phyloP scores from a whole-genome alignment of 2,797 vertebrate species.

The Amblyopsis hoosieri region DNA sequence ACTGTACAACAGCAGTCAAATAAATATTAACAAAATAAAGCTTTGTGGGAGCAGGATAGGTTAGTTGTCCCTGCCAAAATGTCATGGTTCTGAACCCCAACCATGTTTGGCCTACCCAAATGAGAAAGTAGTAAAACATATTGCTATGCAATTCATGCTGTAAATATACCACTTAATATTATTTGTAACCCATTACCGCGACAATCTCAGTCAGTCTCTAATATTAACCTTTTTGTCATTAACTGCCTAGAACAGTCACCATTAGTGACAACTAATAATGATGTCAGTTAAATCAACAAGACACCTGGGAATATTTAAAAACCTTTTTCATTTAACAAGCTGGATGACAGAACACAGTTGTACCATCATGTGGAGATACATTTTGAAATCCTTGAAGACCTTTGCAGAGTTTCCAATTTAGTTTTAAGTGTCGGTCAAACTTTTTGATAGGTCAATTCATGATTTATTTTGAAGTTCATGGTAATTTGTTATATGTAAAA shows the following conservation, averaged over 20 bases:
- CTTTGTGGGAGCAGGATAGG: no score
- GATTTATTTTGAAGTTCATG: constrained; percentile 33
- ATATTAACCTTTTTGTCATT: constrained; percentile 11
- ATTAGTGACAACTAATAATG: constrained; percentile 35
- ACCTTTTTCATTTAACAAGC: constrained; percentile 60
- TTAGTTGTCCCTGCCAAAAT: no score
- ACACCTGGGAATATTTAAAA: neutral
- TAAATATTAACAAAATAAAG: no score
- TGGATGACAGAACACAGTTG: constrained; percentile 51
- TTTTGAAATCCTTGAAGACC: constrained; percentile 41
- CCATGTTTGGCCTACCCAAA: no score
- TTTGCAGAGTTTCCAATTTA: constrained; percentile 45
- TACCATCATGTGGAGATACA: constrained; percentile 30
- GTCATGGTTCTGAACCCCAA: no score
- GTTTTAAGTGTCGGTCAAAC: constrained; percentile 21
- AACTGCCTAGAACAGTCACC: constrained; percentile 35
- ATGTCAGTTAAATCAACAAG: neutral
- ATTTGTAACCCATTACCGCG: neutral
- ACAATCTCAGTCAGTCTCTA: neutral
- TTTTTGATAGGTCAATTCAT: constrained; percentile 24
- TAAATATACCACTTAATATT: constrained; percentile 10
- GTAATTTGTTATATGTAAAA: constrained; percentile 38
- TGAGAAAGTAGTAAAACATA: neutral
- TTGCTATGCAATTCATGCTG: constrained; percentile 16
- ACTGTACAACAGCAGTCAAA: no score